Base-by-base conservation (phyloP, 2,797 vertebrate species). In the Podarcis siculus region DNA sequence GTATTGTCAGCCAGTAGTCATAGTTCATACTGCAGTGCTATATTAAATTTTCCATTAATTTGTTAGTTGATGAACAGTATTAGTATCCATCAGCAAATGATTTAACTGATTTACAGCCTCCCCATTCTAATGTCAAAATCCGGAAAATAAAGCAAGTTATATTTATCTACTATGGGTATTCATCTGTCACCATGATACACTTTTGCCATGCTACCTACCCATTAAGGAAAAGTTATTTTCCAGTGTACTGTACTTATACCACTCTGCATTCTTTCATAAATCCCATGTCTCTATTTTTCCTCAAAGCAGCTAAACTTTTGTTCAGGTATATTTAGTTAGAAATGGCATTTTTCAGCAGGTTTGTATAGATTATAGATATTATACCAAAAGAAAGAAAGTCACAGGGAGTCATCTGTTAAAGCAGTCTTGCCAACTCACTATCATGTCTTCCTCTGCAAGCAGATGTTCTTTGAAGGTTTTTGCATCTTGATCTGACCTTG, bases 311-410 rank as follows among this genome's bases (percentile, higher is more conserved):
- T 39, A 66, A 1, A 71, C 15, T 83, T 64, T 64, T 64, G 61
- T 23, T 64, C 61, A 64, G 5, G 81, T 81, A 71, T 17, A 71
- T 8, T 19, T 73, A 84, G 19, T 0, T 32, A 91, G 91, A 92
- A 90, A 82, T 10, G 3, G 9, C 35, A 79, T 73, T 4, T 25
- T 15, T 1, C 21, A 19, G 2, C 42, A 58, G 9, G 23, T 49
- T 15, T 89, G 8, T 6, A 10, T 73, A 85, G 12, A n/a, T 61
- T 71, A 76, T 10, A 88, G 21, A 77, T 42, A 90, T 86, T 90
- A 58, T 10, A n/a, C 23, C 3, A 9, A 90, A 89, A 30, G 8
- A 77, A 12, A 23, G 15, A 84, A 25, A 88, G 76, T 0, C 69
- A 64, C 3, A 12, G 86, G 32, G 49, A 37, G 58, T 69, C 39